Conservation (phyloP, 2,797 vertebrate species). For the Rhynchotus rufescens region DNA sequence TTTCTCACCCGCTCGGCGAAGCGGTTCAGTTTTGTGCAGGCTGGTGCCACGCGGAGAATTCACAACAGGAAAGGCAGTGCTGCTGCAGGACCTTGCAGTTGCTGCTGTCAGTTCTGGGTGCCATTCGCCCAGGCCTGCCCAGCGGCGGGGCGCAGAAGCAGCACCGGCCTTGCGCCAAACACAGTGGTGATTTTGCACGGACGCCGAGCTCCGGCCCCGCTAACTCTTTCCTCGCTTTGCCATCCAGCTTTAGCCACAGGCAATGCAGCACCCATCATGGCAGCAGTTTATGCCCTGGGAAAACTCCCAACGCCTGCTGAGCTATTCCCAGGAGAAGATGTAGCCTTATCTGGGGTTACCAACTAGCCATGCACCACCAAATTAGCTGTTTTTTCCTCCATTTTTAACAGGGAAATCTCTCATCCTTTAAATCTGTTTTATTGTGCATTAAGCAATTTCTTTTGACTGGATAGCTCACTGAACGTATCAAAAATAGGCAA, state of each 20-base stretch:
- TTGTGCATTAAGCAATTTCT: neutral
- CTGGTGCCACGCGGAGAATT: neutral
- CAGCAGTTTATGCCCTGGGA: neutral
- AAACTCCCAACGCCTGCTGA: neutral
- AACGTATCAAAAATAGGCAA: neutral
- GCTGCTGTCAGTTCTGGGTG: conserved; percentile 36
- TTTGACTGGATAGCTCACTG: neutral
- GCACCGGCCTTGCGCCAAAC: neutral
- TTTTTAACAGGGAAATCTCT: neutral
- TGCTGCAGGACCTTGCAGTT: neutral
- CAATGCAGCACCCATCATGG: neutral
- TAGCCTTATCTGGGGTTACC: neutral
- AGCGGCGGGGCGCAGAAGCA: neutral
- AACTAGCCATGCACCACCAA: neutral
- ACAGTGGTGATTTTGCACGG: neutral
- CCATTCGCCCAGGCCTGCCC: neutral
- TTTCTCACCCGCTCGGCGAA: neutral
- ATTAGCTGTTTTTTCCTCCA: neutral
- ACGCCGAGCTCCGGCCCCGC: neutral
- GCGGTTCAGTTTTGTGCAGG: neutral
- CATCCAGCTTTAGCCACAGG: neutral
- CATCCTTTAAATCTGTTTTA: neutral
- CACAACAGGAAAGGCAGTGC: neutral
- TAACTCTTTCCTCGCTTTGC: neutral
- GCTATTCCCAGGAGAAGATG: neutral